Base-by-base conservation (phyloP, 2,797 vertebrate genomes). In the Chloroceryle amazona region DNA sequence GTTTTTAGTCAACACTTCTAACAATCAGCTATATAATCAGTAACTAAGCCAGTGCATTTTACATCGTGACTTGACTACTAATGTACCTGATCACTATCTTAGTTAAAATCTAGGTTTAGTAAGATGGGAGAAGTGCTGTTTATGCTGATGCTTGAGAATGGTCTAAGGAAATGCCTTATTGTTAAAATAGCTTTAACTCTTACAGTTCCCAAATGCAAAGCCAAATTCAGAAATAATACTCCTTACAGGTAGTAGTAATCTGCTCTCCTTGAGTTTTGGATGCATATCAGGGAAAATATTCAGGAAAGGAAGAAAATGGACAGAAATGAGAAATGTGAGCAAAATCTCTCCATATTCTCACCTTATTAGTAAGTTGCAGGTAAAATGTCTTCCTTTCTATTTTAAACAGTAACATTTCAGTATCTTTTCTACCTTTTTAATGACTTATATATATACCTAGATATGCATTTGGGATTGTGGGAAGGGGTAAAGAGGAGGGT, bases 21-120 rank as follows among this genome's bases (percentile, higher is more conserved):
- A 39, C 10, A 29, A 91, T n/a, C 23, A 84, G 25, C 26, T 90
- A 39, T 44, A 89, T 90, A 97, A 97, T 92, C 84, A 96, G 91
- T 97, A 95, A 95, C 87, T 74, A 82, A 16, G 63, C 54, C 46
- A 83, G 68, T 68, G 29, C 22, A 39, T 93, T 97, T 96, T 92
- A 73, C 87, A 95, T 71, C 26, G 41, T 94, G 95, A 96, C 92
- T 90, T 93, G 95, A 97, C 97, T 97, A 86, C 89, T 96, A 98
- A 98, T 80, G 63, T 46, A 84, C 22, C 76, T 86, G 93, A 94
- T 96, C 22, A 0, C 67, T 95, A 95, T 95, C 92, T 97, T 89
- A 72, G 85, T 86, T 90, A 82, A 92, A 76, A 94, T 70, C 62
- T 44, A 86, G 11, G 46, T 72, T 86, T 33, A 88, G 25, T 33